A percentile compares a stretch with the other conserved stretches of the same genome.
phyloP scores from a whole-genome alignment of 1,140 invertebrate genomes.

The Lasioglossum albipes region DNA sequence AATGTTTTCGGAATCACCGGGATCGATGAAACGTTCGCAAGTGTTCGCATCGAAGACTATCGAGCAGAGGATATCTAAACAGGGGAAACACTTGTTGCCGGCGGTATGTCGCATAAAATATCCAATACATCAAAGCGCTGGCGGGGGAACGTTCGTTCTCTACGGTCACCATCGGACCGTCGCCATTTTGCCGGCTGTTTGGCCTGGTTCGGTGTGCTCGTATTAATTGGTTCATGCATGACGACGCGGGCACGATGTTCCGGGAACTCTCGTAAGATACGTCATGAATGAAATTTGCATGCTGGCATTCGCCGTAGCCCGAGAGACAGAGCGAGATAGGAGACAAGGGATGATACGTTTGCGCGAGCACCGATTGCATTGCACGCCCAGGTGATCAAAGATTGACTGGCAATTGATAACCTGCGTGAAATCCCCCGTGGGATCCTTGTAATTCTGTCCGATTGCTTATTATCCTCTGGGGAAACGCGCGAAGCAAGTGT shows the following conservation, averaged over 20 bases:
- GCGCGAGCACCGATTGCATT: not conserved
- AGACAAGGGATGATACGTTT: not conserved
- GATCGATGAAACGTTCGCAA: too few species aligned
- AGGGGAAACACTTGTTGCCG: conserved; percentile 41
- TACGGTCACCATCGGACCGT: not conserved
- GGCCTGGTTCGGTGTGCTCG: not conserved
- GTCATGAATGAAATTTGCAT: conserved; percentile 25
- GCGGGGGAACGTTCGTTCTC: not conserved
- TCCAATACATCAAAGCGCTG: conserved; percentile 7
- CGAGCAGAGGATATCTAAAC: conserved; percentile 30
- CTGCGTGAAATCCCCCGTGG: not conserved
- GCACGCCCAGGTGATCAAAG: not conserved
- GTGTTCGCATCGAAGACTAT: not conserved
- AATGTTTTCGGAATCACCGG: too few species aligned
- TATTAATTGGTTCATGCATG: conserved; percentile 21
- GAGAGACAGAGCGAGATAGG: not conserved
- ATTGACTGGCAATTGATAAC: not conserved
- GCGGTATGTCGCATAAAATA: conserved; percentile 25
- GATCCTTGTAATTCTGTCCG: too few species aligned
- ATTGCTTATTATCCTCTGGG: too few species aligned
- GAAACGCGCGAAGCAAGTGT: too few species aligned
- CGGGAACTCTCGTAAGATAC: not conserved
- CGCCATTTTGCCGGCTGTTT: not conserved
- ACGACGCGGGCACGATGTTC: not conserved
- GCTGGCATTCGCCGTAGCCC: not conserved